These are phyloP conservation scores for Tethya wilhelma DNA, from an alignment of 37 sponge, comb jelly and placozoan species.

Conservation along the genomic window DNA sequence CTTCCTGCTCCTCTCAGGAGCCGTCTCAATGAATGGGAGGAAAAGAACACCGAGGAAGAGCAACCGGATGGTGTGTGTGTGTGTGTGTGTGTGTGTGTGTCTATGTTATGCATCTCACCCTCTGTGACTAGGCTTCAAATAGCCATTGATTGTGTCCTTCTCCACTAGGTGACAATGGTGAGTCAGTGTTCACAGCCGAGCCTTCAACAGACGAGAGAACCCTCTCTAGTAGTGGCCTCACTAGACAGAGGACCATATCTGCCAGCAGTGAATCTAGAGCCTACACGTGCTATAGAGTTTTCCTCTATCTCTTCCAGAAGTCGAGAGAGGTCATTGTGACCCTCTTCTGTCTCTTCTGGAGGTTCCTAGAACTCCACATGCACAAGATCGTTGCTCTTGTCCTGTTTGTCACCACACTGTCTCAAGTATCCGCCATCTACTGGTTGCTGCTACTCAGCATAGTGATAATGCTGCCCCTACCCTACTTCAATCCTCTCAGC, in stretches of 20 bases:
- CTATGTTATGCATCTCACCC: too few species aligned
- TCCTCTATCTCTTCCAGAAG: conserved; percentile 19
- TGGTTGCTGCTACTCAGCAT: conserved; percentile 54
- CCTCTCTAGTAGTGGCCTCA: neutral
- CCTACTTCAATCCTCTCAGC: conserved; percentile 38
- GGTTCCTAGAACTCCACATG: conserved; percentile 64
- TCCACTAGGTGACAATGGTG: too few species aligned
- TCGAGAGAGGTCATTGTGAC: neutral
- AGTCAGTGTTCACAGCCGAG: neutral
- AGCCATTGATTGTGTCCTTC: too few species aligned
- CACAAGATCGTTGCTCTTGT: conserved; percentile 60
- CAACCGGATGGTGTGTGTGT: too few species aligned
- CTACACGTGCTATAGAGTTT: conserved; percentile 9
- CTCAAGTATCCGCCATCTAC: conserved; percentile 53
- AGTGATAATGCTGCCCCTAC: conserved; percentile 32
- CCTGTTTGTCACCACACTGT: conserved; percentile 46
- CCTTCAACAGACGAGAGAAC: neutral
- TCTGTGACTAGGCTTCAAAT: too few species aligned
- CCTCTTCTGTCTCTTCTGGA: conserved; percentile 54
- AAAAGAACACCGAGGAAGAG: neutral
- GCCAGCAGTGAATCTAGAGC: neutral
- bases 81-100: too few species aligned
- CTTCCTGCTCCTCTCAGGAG: neutral
- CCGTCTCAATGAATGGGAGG: neutral
- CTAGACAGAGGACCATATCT: neutral